phyloP scores from a whole-genome alignment of 2,888 invertebrate genomes.

The Meloe dianella region DNA sequence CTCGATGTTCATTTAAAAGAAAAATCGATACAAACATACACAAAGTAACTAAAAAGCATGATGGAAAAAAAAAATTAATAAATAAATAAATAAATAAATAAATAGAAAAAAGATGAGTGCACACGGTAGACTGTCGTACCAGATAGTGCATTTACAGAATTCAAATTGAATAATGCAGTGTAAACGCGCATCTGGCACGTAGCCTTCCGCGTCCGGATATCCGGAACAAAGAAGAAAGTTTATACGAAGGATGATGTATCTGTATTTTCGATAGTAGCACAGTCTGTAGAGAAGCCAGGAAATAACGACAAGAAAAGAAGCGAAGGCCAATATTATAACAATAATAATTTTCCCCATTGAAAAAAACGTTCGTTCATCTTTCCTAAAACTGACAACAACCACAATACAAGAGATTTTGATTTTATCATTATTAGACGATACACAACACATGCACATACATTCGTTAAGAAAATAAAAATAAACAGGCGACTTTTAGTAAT shows the following conservation, averaged over 20 bases:
- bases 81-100: too few relatives aligned
- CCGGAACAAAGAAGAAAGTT: constrained; percentile 23
- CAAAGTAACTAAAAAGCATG: constrained; percentile 28
- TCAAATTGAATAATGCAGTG: constrained; percentile 64
- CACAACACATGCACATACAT: too few relatives aligned
- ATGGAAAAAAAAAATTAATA: constrained; percentile 17
- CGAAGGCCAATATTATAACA: too few relatives aligned
- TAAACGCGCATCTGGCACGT: constrained; percentile 99
- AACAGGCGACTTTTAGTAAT: too few relatives aligned
- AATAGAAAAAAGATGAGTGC: constrained; percentile 54
- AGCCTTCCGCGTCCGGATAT: constrained; percentile 67
- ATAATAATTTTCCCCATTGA: too few relatives aligned
- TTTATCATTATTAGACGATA: too few relatives aligned
- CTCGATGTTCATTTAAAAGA: too few relatives aligned
- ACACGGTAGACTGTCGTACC: constrained; percentile 93
- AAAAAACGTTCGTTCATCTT: too few relatives aligned
- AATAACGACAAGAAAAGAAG: constrained; percentile 20
- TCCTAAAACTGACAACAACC: too few relatives aligned
- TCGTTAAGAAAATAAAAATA: too few relatives aligned
- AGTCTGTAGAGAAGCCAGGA: constrained; percentile 17
- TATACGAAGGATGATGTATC: not conserved
- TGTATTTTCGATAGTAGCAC: too few relatives aligned
- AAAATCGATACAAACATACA: constrained; percentile 24
- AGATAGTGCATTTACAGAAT: constrained; percentile 99
- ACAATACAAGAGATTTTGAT: too few relatives aligned